Base-by-base conservation (phyloP, 2,888 invertebrate species). In the Gisinianus flammeolus region DNA sequence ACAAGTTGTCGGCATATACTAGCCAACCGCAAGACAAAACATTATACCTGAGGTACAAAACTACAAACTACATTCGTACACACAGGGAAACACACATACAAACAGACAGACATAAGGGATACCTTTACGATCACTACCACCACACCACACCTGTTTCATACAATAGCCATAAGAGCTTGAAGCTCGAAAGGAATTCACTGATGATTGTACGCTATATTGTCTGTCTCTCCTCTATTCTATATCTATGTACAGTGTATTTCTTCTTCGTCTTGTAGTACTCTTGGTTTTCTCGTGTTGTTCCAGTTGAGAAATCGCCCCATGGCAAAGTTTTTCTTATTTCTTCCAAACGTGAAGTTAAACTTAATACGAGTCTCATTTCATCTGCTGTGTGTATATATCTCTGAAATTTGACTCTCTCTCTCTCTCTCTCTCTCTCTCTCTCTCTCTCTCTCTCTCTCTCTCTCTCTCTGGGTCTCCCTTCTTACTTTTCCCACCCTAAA, bases 291-390 rank as follows among this genome's bases (percentile, higher is more conserved):
- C 31, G 31, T 73, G 62, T 62, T 74, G 78, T 78, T 78, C 75
- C 78, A 78, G 78, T 74, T 78, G 78, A 75, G 64, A 70, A 74
- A 75, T 74, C 54, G 78, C 78, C 78, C 70, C 52, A 54, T 62
- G 78, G 78, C 69, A 78, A 70, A 54, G 64, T 62, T 62, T 62
- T 26, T 26, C 58, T 58, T n/a, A 10, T 58, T 24, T 58, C 58
- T 58, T n/a, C 22, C 24, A n/a, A 22, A 10, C 22, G 22, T 58
- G 44, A 62, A 26, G 35, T 35, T 35, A 19, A 16, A 44, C 6
- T 44, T 44, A 16, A 44, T 62, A 58, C 56, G 56, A 44, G 44
- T 44, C 54, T 54, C 19, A 54, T 19, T 54, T 12, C n/a, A 3
- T 62, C 24, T 22, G 56, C 12, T 24, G 62, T 62, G 24, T 26